A percentile compares a stretch with the other conserved stretches of the same genome.
phyloP scores from a whole-genome alignment of 2,113 vertebrate genomes.

The Pardalotus punctatus region DNA sequence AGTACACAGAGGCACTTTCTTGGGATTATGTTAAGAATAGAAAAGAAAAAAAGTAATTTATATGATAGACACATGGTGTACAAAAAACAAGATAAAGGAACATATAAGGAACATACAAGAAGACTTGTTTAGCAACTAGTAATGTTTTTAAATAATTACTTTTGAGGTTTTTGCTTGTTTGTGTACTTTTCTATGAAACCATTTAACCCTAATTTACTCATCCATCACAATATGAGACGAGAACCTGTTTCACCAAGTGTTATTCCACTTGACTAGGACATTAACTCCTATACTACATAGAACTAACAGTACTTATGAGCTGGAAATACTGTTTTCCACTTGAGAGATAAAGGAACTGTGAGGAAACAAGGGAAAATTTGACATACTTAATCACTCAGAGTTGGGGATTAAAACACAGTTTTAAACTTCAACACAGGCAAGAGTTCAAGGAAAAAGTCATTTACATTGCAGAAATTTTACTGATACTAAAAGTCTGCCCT shows the following conservation, averaged over 20 bases:
- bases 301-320: neutral
- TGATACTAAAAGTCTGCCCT: neutral
- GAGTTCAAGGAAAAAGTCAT: neutral
- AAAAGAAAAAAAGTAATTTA: neutral
- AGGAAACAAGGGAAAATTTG: neutral
- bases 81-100: neutral
- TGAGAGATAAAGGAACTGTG: neutral
- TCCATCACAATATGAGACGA: neutral
- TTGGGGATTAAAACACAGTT: neutral
- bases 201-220: neutral
- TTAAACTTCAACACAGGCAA: neutral
- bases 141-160: neutral
- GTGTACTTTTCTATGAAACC: neutral
- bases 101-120: neutral
- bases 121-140: neutral
- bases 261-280: neutral
- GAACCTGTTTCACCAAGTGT: neutral
- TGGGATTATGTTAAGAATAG: neutral
- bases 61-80: neutral
- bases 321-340: neutral
- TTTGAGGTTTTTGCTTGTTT: neutral
- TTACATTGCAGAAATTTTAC: neutral
- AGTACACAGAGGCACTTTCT: conserved; percentile 58
- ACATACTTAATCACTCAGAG: neutral
- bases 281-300: neutral